Evolutionary conservation across 2,888 invertebrate genomes (phyloP).

Genomic region (Tenodera sinensis): DNA sequence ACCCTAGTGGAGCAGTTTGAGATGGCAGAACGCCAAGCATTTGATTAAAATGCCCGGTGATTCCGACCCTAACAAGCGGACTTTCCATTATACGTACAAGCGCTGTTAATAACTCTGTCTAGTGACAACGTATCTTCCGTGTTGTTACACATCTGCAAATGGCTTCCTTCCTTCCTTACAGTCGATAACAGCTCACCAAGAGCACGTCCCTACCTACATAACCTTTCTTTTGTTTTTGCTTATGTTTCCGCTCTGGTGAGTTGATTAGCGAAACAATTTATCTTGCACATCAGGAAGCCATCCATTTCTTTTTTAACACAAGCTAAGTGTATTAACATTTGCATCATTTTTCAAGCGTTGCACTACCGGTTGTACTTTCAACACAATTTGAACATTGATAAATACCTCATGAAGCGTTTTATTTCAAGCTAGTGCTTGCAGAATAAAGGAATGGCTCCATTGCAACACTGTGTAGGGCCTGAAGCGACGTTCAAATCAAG

Average conservation of each 20-base stretch:
- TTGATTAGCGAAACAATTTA: not conserved
- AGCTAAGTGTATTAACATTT: too few relatives aligned
- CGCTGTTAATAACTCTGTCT: not conserved
- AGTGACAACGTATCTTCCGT: not conserved
- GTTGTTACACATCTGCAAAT: not conserved
- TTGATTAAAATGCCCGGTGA: not conserved
- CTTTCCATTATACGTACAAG: not conserved
- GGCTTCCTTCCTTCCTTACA: not conserved
- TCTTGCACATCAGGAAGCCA: not conserved
- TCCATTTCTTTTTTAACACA: too few relatives aligned
- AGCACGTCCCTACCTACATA: too few relatives aligned
- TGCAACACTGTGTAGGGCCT: too few relatives aligned
- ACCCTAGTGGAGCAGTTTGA: not conserved
- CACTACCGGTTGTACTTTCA: too few relatives aligned
- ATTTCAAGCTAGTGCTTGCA: too few relatives aligned
- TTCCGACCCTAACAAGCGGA: not conserved
- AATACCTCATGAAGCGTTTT: too few relatives aligned
- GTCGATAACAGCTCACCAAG: not conserved
- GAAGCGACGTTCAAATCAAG: too few relatives aligned
- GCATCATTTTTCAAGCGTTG: too few relatives aligned
- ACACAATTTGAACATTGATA: too few relatives aligned
- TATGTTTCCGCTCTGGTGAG: not conserved
- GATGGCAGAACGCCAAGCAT: not conserved
- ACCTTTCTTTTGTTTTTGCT: too few relatives aligned
- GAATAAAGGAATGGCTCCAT: too few relatives aligned